These are phyloP conservation scores for Cebidichthys violaceus DNA, from an alignment of 2,113 vertebrate genomes.

Conservation along the genomic window DNA sequence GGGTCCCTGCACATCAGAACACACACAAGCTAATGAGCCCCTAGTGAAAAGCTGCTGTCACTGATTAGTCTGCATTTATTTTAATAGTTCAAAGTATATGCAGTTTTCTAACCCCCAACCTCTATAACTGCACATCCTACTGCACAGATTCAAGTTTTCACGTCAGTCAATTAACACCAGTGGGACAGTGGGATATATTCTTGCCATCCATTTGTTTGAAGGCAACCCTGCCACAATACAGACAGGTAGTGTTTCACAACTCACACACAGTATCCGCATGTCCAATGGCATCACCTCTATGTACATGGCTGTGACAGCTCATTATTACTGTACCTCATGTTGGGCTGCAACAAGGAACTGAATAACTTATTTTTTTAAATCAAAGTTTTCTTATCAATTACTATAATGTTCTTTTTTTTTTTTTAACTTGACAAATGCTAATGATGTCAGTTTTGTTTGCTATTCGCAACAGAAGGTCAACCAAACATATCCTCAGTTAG, in stretches of 20 bases:
- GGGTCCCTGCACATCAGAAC: conserved; percentile 31
- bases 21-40: conserved; percentile 73
- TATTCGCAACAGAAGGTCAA: too few relatives aligned
- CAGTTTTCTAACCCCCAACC: neutral
- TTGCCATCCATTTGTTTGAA: neutral
- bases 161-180: neutral
- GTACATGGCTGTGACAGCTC: neutral
- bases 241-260: neutral
- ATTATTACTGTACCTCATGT: neutral
- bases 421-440: too few relatives aligned
- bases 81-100: conserved; percentile 45
- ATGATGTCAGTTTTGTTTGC: too few relatives aligned
- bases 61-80: conserved; percentile 57
- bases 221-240: neutral
- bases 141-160: neutral
- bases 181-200: too few relatives aligned
- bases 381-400: too few relatives aligned
- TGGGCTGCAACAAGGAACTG: too few relatives aligned
- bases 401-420: too few relatives aligned
- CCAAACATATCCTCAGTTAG: too few relatives aligned
- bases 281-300: too few relatives aligned
- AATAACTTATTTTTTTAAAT: too few relatives aligned
- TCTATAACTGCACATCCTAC: neutral
- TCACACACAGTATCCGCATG: neutral
- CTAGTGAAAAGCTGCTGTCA: conserved; percentile 52